A percentile compares a stretch with the other conserved stretches of the same genome.
Evolutionary conservation across 2,113 vertebrate genomes (phyloP).

Genomic region (Dipodomys merriami): DNA sequence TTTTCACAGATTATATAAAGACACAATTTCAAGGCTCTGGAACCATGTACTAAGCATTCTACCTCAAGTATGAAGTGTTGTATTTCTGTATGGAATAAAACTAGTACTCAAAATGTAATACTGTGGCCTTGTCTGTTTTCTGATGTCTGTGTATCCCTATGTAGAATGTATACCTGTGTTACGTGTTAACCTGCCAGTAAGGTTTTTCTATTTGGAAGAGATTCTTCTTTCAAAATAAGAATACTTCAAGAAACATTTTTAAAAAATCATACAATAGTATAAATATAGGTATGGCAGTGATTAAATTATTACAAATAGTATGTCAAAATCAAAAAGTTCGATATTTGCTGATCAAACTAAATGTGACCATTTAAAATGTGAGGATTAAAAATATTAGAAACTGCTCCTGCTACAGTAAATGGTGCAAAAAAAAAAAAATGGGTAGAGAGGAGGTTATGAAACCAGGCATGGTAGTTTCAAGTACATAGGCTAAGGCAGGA

Average conservation of each 20-base stretch:
- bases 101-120: slow-evolving; percentile 8
- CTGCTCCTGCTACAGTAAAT: slow-evolving; percentile 10
- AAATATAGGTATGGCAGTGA: neutral
- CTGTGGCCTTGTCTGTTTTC: neutral
- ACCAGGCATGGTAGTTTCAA: neutral
- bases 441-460: too few relatives aligned
- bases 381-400: neutral
- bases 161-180: slow-evolving; percentile 17
- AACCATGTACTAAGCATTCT: slow-evolving; percentile 22
- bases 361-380: neutral
- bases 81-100: neutral
- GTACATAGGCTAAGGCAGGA: neutral
- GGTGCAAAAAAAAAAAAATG: too few relatives aligned
- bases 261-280: neutral
- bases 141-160: neutral
- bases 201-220: neutral
- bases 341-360: neutral
- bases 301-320: neutral
- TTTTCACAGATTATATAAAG: slow-evolving; percentile 1
- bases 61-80: neutral
- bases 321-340: slow-evolving; percentile 13
- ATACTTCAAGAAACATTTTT: slow-evolving; percentile 7
- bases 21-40: neutral
- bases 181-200: neutral
- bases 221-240: slow-evolving; percentile 42